These are phyloP conservation scores for Limnodromus scolopaceus DNA, from an alignment of 2,797 vertebrate genomes.

Conservation along the genomic window DNA sequence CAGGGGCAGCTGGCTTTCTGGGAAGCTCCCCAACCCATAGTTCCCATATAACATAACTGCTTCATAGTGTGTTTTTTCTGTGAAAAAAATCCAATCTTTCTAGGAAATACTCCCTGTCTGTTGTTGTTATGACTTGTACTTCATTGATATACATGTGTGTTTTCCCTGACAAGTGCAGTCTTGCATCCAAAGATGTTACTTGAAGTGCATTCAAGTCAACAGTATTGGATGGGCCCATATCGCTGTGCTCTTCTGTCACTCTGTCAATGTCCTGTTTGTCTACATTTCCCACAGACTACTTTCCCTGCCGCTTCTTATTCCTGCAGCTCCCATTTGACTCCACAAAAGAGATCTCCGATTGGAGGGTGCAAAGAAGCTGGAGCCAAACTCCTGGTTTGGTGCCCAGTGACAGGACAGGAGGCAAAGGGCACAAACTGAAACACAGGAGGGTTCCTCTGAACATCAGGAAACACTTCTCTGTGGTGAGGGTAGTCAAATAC, in stretches of 20 bases:
- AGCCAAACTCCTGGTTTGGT: neutral
- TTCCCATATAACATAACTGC: constrained; percentile 62
- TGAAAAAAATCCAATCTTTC: constrained; percentile 49
- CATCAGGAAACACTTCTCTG: neutral
- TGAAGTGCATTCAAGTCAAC: constrained; percentile 20
- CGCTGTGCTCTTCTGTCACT: neutral
- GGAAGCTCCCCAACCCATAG: constrained; percentile 59
- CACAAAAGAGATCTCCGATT: neutral
- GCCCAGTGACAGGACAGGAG: neutral
- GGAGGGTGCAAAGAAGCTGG: neutral
- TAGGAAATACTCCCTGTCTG: constrained; percentile 29
- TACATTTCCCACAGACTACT: rapidly evolving
- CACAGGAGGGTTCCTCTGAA: neutral
- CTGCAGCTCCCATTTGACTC: neutral
- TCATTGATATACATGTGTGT: neutral
- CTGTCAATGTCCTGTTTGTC: neutral
- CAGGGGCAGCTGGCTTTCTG: constrained; percentile 68
- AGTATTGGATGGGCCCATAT: neutral
- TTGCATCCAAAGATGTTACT: constrained; percentile 27
- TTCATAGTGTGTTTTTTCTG: constrained; percentile 44
- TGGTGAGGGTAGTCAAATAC: neutral
- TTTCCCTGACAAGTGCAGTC: constrained; percentile 41
- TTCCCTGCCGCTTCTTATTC: neutral
- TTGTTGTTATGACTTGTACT: neutral
- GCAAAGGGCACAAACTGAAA: neutral